phyloP scores from a whole-genome alignment of 37 sponge, comb jelly and placozoan species.

The Petrosia ficiformis region DNA sequence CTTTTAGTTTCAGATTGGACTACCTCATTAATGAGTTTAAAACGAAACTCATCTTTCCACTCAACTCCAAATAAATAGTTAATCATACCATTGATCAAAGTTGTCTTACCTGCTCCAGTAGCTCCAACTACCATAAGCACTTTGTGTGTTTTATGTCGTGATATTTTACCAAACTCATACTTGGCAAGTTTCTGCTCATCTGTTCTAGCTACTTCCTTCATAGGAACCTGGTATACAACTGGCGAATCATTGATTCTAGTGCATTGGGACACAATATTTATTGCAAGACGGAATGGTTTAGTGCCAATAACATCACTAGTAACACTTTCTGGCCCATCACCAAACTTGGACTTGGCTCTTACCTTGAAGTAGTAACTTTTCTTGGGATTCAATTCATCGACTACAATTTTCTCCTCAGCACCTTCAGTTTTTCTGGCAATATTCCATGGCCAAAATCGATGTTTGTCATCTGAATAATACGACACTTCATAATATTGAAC shows the following conservation, averaged over 20 bases:
- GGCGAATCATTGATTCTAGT: no score
- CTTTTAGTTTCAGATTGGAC: conserved; percentile 21
- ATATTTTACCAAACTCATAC: background rate
- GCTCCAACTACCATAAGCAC: conserved; percentile 65
- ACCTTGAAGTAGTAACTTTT: background rate
- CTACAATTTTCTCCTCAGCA: background rate
- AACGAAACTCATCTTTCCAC: conserved; percentile 59
- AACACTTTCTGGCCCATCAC: background rate
- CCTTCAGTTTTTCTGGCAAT: background rate
- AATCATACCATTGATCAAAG: conserved; percentile 52
- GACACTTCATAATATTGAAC: no score
- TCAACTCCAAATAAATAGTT: conserved; percentile 50
- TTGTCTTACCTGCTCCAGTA: conserved; percentile 60
- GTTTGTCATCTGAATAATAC: no score
- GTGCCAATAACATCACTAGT: background rate
- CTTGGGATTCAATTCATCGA: background rate
- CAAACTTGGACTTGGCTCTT: background rate
- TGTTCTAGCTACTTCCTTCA: background rate
- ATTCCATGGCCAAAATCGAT: background rate
- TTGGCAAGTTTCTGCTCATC: background rate
- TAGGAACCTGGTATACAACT: background rate
- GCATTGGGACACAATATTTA: no score
- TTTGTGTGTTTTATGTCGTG: conserved; percentile 3
- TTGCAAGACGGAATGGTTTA: no score
- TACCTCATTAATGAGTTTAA: conserved; percentile 30